phyloP scores from a whole-genome alignment of 2,113 vertebrate species.

The Loxodonta africana region DNA sequence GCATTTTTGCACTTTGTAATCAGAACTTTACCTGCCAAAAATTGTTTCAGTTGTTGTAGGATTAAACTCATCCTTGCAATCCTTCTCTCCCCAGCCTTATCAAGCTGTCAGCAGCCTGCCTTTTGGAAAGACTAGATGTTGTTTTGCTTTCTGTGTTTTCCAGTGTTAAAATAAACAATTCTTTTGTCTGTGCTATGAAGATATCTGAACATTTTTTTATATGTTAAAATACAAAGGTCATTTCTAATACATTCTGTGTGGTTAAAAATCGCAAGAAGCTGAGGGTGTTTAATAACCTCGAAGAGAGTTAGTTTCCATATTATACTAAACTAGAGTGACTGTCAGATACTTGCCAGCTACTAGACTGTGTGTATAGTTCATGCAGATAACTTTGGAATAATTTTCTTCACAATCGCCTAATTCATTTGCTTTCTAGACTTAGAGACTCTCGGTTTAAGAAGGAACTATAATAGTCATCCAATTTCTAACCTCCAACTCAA shows the following conservation, averaged over 20 bases:
- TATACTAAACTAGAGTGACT: background rate
- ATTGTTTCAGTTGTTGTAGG: background rate
- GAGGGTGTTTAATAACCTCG: background rate
- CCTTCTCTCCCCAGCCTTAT: background rate
- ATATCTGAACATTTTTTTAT: constrained; percentile 18
- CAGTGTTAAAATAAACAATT: background rate
- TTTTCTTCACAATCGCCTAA: background rate
- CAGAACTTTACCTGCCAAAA: constrained; percentile 60
- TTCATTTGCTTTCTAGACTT: constrained; percentile 7
- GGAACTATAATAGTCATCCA: background rate
- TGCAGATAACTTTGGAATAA: background rate
- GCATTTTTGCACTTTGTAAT: constrained; percentile 63
- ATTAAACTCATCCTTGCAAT: background rate
- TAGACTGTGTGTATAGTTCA: background rate
- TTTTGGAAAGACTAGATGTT: constrained; percentile 31
- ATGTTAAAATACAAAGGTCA: background rate
- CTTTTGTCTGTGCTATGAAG: constrained; percentile 21
- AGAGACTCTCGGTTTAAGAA: background rate
- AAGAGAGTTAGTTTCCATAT: background rate
- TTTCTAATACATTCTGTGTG: constrained; percentile 8
- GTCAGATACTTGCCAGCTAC: background rate
- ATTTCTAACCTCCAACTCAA: background rate
- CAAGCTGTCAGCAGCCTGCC: background rate
- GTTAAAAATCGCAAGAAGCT: background rate
- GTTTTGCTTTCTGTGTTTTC: background rate